A percentile compares a stretch with the other conserved stretches of the same genome.
These are phyloP conservation scores for Butorides virescens DNA, from an alignment of 2,113 vertebrate genomes.

Conservation along the genomic window DNA sequence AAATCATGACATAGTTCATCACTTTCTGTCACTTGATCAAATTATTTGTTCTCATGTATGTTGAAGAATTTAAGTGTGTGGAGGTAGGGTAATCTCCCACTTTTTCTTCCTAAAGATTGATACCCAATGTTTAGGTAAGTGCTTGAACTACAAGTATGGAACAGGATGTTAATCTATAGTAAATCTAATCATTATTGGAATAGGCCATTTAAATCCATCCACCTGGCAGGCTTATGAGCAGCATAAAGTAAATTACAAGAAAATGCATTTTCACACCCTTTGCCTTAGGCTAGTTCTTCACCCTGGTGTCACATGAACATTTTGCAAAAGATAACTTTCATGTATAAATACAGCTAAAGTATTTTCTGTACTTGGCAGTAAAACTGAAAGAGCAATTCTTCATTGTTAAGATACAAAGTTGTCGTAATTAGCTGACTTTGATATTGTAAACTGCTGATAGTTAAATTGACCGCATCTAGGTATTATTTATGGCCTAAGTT, in stretches of 20 bases:
- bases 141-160: not conserved
- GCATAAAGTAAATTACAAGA: not conserved
- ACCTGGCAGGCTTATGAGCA: not conserved
- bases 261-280: conserved; percentile 2
- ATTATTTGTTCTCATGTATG: not conserved
- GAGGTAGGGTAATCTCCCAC: not conserved
- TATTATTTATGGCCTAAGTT: conserved; percentile 20
- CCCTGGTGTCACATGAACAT: not conserved
- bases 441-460: conserved; percentile 1
- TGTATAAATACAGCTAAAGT: not conserved
- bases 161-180: not conserved
- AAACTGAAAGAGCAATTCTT: not conserved
- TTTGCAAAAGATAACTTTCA: not conserved
- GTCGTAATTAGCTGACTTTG: conserved; percentile 22
- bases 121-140: not conserved
- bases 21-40: not conserved
- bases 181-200: not conserved
- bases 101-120: not conserved
- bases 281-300: not conserved
- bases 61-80: not conserved
- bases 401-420: not conserved
- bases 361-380: conserved; percentile 22
- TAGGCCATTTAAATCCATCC: not conserved
- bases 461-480: not conserved
- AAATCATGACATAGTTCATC: not conserved